Evolutionary conservation across 2,888 invertebrate genomes (phyloP), one percentile per base, ranked within the genome.

Genomic region (Sphecodes monilicornis): DNA sequence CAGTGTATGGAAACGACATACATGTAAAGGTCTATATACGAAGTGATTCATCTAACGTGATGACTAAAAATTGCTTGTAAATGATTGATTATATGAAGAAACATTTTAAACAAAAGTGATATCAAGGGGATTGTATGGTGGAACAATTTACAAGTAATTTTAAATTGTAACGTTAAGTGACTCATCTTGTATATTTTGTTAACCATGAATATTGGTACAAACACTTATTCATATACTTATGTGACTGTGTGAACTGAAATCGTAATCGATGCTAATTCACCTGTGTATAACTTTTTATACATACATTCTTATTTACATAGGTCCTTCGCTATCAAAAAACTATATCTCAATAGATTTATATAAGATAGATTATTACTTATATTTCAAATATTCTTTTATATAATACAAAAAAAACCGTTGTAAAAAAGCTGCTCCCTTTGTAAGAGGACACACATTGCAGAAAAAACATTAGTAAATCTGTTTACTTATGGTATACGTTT

Each of bases 241-340:
- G 60, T 68, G 46, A 76, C 66, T 77, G 71, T 80, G 13, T 68
- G 54, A 82, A 80, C 36, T 73, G 76, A 46, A 71, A 78, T n/a
- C 68, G 68, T 76, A 74, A 75, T 71, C 46, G 71, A 43, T 36
- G 32, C 43, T 80, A 78, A 66, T 81, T 86, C 85, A 80, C 22
- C 83, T 88, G 87, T 82, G 64, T 16, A 69, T 82, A 84, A 29
- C 29, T 29, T 60, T 83, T 6, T 77, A 57, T 87, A 84, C 90
- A 86, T 90, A 90, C 88, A 90, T 70, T 77, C 79, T 76, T 89
- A 90, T 88, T 74, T 88, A 90, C 90, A 88, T 71, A 86, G 64
- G 80, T 86, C 75, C 71, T 73, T 89, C 74, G 57, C 80, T 88
- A 87, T 87, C 80, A 83, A 88, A 88, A 81, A 78, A 87, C 81